phyloP scores from a whole-genome alignment of 2,888 invertebrate genomes.

The Ectemnius lituratus region DNA sequence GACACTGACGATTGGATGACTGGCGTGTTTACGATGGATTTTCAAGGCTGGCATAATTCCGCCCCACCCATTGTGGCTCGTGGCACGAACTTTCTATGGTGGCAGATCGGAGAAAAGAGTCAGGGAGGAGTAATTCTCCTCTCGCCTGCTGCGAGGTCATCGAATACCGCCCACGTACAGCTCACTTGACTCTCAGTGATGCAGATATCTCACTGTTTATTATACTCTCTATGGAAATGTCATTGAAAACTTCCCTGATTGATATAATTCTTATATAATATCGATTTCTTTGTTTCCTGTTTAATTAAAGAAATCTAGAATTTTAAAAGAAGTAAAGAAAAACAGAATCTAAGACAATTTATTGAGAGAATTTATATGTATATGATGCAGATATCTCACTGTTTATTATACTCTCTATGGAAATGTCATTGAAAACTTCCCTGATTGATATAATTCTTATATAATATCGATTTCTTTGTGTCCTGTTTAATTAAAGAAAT shows the following conservation, averaged over 20 bases:
- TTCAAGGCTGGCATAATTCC: slow-evolving; percentile 45
- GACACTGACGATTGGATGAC: too few relatives aligned
- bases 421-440: slow-evolving; percentile 6
- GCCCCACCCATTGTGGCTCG: slow-evolving; percentile 19
- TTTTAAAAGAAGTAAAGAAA: too few relatives aligned
- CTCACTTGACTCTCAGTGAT: slow-evolving; percentile 24
- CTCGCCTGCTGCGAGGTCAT: slow-evolving; percentile 55
- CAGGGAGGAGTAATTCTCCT: slow-evolving; percentile 51
- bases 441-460: too few relatives aligned
- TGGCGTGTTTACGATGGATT: slow-evolving; percentile 20
- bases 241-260: slow-evolving; percentile 2
- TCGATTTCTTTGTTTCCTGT: too few relatives aligned
- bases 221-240: background rate
- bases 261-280: too few relatives aligned
- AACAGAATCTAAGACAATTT: too few relatives aligned
- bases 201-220: slow-evolving; percentile 19
- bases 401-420: slow-evolving; percentile 5
- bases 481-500: too few relatives aligned
- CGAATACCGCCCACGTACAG: slow-evolving; percentile 50
- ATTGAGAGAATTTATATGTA: too few relatives aligned
- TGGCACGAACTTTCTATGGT: slow-evolving; percentile 47
- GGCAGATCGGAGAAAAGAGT: slow-evolving; percentile 42
- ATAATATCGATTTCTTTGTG: too few relatives aligned
- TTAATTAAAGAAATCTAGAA: too few relatives aligned
- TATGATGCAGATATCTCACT: slow-evolving; percentile 19